Conservation (phyloP, 1,140 invertebrate species). For the Asbolus verrucosus region DNA sequence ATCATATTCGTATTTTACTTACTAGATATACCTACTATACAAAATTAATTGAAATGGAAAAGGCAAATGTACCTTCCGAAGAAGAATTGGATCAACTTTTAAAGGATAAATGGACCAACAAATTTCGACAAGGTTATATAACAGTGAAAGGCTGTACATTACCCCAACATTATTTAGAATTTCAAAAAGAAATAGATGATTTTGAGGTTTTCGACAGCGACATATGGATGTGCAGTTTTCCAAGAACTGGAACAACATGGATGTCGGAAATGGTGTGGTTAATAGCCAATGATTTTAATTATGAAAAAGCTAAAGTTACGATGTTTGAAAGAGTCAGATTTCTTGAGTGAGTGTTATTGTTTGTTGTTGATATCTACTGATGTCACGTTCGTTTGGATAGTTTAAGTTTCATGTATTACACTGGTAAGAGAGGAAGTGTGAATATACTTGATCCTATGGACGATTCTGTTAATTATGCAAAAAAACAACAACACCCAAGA, state of each 20-base stretch:
- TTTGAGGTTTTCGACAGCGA: slow-evolving; percentile 27
- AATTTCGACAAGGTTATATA: too few relatives aligned
- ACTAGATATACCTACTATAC: too few relatives aligned
- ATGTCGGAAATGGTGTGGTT: slow-evolving; percentile 89
- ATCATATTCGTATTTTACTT: too few relatives aligned
- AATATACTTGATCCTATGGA: background rate
- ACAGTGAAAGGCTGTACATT: too few relatives aligned
- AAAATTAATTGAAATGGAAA: too few relatives aligned
- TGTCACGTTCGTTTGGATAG: slow-evolving; percentile 47
- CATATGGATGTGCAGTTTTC: slow-evolving; percentile 56
- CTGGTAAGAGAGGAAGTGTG: background rate
- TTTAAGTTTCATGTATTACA: slow-evolving; percentile 52
- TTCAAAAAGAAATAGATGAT: too few relatives aligned
- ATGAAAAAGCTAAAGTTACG: slow-evolving; percentile 73
- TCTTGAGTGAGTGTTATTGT: too few relatives aligned
- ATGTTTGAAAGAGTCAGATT: slow-evolving; percentile 53
- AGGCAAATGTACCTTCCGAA: too few relatives aligned
- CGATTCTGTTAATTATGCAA: background rate
- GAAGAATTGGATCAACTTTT: too few relatives aligned
- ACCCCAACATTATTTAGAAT: too few relatives aligned
- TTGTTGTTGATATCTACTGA: too few relatives aligned
- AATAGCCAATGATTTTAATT: slow-evolving; percentile 81
- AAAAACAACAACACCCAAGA: slow-evolving; percentile 4
- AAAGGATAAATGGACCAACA: too few relatives aligned
- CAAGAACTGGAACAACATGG: slow-evolving; percentile 80